Conservation (phyloP, 2,888 invertebrate genomes). For the Hymenopus coronatus region DNA sequence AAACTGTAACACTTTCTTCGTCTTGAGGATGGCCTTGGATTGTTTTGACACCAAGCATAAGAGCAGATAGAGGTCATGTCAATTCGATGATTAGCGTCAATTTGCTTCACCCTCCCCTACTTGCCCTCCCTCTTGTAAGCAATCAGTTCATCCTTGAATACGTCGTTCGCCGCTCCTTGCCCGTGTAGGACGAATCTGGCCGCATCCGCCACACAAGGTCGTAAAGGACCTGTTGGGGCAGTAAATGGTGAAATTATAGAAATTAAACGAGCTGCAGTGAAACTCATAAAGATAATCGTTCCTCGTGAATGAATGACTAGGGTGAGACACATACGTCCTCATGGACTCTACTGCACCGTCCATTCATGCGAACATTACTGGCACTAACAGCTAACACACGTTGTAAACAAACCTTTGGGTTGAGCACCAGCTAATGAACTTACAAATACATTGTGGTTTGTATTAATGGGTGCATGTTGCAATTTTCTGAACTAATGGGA, state of each 20-base stretch:
- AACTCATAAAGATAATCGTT: not conserved
- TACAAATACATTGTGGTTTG: too few relatives aligned
- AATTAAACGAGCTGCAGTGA: not conserved
- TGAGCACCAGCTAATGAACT: too few relatives aligned
- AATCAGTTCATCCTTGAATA: constrained; percentile 7
- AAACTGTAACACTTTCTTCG: not conserved
- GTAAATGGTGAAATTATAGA: not conserved
- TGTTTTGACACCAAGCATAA: constrained; percentile 20
- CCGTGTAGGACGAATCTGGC: not conserved
- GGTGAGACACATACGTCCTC: not conserved
- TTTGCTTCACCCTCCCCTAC: constrained; percentile 13
- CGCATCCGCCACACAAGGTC: not conserved
- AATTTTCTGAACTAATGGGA: too few relatives aligned
- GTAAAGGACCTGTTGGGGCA: not conserved
- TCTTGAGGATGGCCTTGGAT: constrained; percentile 10
- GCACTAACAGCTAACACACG: too few relatives aligned
- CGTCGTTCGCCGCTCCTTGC: not conserved
- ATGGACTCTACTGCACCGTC: too few relatives aligned
- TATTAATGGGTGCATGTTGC: too few relatives aligned
- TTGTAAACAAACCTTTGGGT: too few relatives aligned
- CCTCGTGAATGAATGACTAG: not conserved
- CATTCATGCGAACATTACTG: too few relatives aligned
- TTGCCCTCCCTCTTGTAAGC: not conserved
- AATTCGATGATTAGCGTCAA: constrained; percentile 27
- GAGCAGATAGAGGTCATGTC: constrained; percentile 24